Evolutionary conservation across 2,113 vertebrate genomes (phyloP).

Genomic region (Chlorodrepanis virens): DNA sequence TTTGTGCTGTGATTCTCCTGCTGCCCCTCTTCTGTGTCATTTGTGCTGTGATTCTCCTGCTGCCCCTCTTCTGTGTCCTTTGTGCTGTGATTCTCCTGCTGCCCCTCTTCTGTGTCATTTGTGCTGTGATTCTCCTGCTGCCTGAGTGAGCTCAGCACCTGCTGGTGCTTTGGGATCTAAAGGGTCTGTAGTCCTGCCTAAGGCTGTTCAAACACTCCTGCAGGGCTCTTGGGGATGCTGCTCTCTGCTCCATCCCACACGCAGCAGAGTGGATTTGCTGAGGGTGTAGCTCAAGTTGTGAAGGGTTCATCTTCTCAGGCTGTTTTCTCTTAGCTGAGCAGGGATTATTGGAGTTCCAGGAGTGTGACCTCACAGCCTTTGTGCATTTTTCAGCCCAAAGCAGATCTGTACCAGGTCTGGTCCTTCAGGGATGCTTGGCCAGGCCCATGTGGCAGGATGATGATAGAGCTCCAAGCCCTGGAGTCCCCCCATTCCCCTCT

Average conservation of each 20-base stretch:
- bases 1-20: too few species aligned
- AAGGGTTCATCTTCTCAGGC: not conserved
- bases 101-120: too few species aligned
- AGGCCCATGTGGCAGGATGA: not conserved
- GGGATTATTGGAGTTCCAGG: not conserved
- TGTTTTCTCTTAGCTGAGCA: not conserved
- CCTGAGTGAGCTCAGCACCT: not conserved
- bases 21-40: too few species aligned
- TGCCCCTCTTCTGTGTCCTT: not conserved
- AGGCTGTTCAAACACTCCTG: not conserved
- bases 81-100: too few species aligned
- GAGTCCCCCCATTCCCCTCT: not conserved
- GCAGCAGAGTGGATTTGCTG: not conserved
- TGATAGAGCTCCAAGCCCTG: not conserved
- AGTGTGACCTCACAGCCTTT: not conserved
- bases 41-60: too few species aligned
- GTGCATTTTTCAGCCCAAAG: not conserved
- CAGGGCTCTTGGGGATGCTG: not conserved
- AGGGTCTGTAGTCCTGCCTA: accelerated
- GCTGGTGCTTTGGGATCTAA: not conserved
- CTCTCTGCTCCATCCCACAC: accelerated
- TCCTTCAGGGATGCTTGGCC: not conserved
- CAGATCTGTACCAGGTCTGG: not conserved
- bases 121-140: not conserved
- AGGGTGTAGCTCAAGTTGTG: not conserved